Evolutionary conservation across 1,140 invertebrate genomes (phyloP).

Genomic region (Drosophila eugracilis): DNA sequence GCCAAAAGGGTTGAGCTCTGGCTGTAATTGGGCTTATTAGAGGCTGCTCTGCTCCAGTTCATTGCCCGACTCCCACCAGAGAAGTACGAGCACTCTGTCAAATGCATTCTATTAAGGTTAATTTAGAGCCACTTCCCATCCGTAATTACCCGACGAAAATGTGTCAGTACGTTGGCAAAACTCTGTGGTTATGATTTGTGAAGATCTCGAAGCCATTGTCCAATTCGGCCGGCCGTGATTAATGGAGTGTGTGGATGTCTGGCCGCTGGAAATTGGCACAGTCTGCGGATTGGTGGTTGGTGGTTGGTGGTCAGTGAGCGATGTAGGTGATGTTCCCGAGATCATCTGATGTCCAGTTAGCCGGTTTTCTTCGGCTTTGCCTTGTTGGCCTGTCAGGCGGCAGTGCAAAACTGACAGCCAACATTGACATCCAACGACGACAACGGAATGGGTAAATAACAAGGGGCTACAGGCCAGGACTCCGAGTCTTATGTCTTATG

Average conservation of each 20-base stretch:
- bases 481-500: slow-evolving; percentile 5
- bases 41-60: slow-evolving; percentile 52
- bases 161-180: slow-evolving; percentile 64
- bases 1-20: slow-evolving; percentile 3
- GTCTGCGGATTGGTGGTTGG: slow-evolving; percentile 11
- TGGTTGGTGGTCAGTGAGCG: slow-evolving; percentile 6
- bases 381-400: slow-evolving; percentile 72
- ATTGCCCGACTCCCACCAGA: slow-evolving; percentile 66
- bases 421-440: slow-evolving; percentile 69
- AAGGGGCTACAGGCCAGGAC: slow-evolving; percentile 34
- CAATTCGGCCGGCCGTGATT: slow-evolving; percentile 63
- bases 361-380: slow-evolving; percentile 31
- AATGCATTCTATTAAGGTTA: slow-evolving; percentile 82
- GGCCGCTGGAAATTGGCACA: slow-evolving; percentile 65
- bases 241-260: slow-evolving; percentile 56
- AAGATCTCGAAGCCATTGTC: slow-evolving; percentile 59
- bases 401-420: slow-evolving; percentile 79
- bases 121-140: slow-evolving; percentile 76
- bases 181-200: slow-evolving; percentile 75
- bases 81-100: slow-evolving; percentile 55
- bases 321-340: slow-evolving; percentile 57
- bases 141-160: slow-evolving; percentile 67
- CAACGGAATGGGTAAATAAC: slow-evolving; percentile 46
- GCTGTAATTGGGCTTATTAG: slow-evolving; percentile 50
- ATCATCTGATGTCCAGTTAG: slow-evolving; percentile 71